phyloP scores from a whole-genome alignment of 23 tunicate genomes.

The Ascidia mentula region DNA sequence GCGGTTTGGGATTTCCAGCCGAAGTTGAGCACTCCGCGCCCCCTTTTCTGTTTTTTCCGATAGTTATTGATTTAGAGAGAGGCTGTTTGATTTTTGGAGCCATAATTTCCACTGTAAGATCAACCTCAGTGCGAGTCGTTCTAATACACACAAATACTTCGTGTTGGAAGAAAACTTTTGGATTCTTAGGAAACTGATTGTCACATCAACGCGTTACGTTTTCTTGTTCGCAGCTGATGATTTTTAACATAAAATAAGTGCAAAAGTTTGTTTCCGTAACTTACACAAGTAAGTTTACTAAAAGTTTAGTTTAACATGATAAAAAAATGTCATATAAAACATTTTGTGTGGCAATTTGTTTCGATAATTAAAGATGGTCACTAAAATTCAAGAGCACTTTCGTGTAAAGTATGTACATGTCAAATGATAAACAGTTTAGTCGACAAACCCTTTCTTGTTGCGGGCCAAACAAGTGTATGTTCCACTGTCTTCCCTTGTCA shows the following conservation, averaged over 20 bases:
- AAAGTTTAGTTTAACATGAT: too few species aligned
- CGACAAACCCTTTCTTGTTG: background rate
- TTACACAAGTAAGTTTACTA: too few species aligned
- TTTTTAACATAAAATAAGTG: too few species aligned
- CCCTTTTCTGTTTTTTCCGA: slow-evolving; percentile 10
- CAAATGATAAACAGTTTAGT: too few species aligned
- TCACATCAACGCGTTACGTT: background rate
- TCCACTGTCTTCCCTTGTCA: slow-evolving; percentile 16
- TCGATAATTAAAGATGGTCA: too few species aligned
- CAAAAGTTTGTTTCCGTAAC: too few species aligned
- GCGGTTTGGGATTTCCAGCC: slow-evolving; percentile 42
- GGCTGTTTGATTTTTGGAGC: slow-evolving; percentile 20
- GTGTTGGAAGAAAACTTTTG: background rate
- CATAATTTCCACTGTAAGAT: background rate
- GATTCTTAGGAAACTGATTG: background rate
- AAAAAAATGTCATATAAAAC: too few species aligned
- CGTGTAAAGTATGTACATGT: too few species aligned
- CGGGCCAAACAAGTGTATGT: slow-evolving; percentile 26
- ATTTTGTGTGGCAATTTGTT: background rate
- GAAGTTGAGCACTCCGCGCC: slow-evolving; percentile 39
- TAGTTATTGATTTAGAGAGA: background rate
- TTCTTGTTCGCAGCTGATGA: too few species aligned
- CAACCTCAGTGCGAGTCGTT: slow-evolving; percentile 14
- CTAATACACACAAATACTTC: slow-evolving; percentile 12
- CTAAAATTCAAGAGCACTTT: background rate